Evolutionary conservation across 2,113 vertebrate genomes (phyloP), one percentile per base, ranked within the genome.

Genomic region (Ptilonorhynchus violaceus): DNA sequence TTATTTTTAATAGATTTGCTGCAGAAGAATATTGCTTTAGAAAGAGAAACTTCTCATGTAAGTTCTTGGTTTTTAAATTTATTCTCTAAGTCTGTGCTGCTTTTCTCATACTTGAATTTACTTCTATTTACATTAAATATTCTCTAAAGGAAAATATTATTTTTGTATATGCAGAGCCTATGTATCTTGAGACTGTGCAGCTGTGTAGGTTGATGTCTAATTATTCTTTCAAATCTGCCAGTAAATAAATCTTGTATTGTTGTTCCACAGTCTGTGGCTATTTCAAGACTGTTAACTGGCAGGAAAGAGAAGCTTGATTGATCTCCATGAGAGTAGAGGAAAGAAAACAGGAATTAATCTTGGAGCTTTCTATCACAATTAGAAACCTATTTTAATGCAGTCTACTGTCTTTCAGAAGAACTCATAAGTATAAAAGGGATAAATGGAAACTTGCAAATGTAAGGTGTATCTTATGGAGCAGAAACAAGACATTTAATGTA

Each of bases 1-100:
- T 91, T 92, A 21, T 90, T 92, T 94, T 86, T 63, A 90, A 77
- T 85, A 98, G 98, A 68, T 87, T 59, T 64, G n/a, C 85, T 64
- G 46, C 96, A 70, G 47, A 94, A 19, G 46, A 95, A 50, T 50
- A 6, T 59, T 84, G 52, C 53, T 41, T 20, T 69, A 73, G 84
- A 62, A 81, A 72, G 11, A 42, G 95, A 97, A 41, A 69, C 92
- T 63, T 76, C 44, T 28, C 56, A 78, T 58, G 98, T 98, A 96
- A 98, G 98, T 87, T 86, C 41, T n/a, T 83, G 7, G 1, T 4
- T 76, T 85, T 83, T 15, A 74, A 79, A 59, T 67, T 73, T 78
- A 35, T 31, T 90, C 12, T 72, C 16, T 49, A 67, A 55, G 8
- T 69, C 41, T 75, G 6, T 75, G 23, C 64, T 91, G 33, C 12